Conservation (phyloP, 64 coral and sea anemone genomes). For the Dendrophyllia cribrosa region DNA sequence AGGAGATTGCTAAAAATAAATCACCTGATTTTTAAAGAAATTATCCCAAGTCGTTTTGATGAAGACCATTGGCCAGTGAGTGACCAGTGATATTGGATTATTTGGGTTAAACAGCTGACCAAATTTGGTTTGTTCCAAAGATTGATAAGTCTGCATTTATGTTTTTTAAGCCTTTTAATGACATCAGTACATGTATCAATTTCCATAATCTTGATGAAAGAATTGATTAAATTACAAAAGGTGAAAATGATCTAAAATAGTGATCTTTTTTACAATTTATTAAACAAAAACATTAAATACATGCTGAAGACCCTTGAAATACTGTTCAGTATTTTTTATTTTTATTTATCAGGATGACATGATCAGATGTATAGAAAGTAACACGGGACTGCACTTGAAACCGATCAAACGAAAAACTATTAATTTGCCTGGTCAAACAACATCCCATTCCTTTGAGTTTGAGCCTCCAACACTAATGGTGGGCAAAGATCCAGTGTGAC, state of each 20-base stretch:
- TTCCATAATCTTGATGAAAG: background rate
- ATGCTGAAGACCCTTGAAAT: background rate
- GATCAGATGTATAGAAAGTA: background rate
- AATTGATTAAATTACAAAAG: background rate
- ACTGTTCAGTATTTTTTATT: background rate
- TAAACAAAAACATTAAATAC: background rate
- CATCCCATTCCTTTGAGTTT: background rate
- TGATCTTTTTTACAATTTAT: background rate
- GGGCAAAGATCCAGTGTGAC: conserved; percentile 1
- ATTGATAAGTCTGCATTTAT: too few relatives aligned
- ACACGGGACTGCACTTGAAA: background rate
- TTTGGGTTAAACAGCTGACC: too few relatives aligned
- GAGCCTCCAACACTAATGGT: background rate
- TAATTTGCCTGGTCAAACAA: background rate
- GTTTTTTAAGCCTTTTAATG: too few relatives aligned
- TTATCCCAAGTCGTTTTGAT: background rate
- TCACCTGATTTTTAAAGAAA: conserved; percentile 3
- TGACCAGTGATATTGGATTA: too few relatives aligned
- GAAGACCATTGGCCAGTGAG: too few relatives aligned
- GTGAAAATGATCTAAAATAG: background rate
- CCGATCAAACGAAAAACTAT: conserved; percentile 1
- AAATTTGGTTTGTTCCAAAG: too few relatives aligned
- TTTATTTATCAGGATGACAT: background rate
- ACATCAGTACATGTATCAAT: background rate
- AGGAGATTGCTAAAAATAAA: background rate